Percentiles rank a stretch among this genome's conserved stretches.
Evolutionary conservation across 2,888 invertebrate species (phyloP).

Genomic region (Gandaritis pyraliata): DNA sequence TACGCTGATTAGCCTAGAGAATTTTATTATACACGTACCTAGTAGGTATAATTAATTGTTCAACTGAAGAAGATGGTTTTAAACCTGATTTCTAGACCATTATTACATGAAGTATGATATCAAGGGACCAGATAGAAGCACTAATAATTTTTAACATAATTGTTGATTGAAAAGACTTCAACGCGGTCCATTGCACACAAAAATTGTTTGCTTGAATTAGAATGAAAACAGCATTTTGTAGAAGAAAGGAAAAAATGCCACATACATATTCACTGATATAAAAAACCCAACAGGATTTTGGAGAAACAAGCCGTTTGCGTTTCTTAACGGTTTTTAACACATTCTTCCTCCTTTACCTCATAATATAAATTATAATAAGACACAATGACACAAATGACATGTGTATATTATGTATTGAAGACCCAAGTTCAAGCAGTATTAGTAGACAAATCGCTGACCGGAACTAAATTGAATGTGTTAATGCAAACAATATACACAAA

Average conservation of each 20-base stretch:
- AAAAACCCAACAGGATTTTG: slow-evolving; percentile 44
- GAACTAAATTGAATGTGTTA: too few relatives aligned
- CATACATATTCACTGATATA: slow-evolving; percentile 20
- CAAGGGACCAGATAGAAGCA: too few relatives aligned
- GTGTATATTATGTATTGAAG: background rate
- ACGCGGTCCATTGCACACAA: slow-evolving; percentile 3
- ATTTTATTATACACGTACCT: too few relatives aligned
- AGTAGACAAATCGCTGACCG: too few relatives aligned
- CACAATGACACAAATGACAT: slow-evolving; percentile 27
- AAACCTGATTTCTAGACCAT: too few relatives aligned
- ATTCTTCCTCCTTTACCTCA: slow-evolving; percentile 50
- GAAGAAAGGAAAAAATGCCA: background rate
- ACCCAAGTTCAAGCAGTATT: background rate
- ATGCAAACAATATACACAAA: too few relatives aligned
- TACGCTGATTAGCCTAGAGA: background rate
- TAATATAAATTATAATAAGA: slow-evolving; percentile 38
- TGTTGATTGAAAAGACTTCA: background rate
- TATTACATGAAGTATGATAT: too few relatives aligned
- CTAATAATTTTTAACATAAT: too few relatives aligned
- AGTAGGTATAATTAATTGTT: too few relatives aligned
- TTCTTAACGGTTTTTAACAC: slow-evolving; percentile 55
- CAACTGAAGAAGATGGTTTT: too few relatives aligned
- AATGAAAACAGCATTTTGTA: background rate
- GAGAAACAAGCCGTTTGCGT: slow-evolving; percentile 47
- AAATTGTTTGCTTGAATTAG: too few relatives aligned